These are phyloP conservation scores for Ciconia boyciana DNA, from an alignment of 2,113 vertebrate genomes.

Conservation along the genomic window DNA sequence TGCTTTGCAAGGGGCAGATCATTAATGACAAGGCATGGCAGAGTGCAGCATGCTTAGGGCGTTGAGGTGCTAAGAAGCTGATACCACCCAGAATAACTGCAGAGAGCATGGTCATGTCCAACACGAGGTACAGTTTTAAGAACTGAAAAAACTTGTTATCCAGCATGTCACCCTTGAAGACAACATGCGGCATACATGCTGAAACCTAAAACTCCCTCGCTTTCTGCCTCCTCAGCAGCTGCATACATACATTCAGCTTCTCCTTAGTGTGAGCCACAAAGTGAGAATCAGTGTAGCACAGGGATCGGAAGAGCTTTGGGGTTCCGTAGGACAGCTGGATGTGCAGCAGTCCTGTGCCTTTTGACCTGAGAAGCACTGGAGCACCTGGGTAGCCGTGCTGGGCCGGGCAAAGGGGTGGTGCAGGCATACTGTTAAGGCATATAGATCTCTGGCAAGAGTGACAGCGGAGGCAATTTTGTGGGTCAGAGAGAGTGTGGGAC, in stretches of 20 bases:
- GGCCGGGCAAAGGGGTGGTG: background rate
- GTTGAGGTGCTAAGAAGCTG: background rate
- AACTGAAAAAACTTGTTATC: background rate
- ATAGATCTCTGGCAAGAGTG: background rate
- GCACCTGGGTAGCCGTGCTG: background rate
- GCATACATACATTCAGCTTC: background rate
- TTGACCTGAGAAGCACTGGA: background rate
- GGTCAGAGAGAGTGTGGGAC: background rate
- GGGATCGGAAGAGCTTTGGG: background rate
- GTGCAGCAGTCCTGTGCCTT: background rate
- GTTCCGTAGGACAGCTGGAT: background rate
- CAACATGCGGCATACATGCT: too few relatives aligned
- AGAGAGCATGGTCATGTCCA: background rate
- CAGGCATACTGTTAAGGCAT: background rate
- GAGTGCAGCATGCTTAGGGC: background rate
- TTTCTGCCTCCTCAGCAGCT: background rate
- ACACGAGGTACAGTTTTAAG: background rate
- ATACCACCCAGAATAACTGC: background rate
- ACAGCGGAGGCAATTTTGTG: background rate
- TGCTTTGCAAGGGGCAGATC: background rate
- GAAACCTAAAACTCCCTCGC: background rate
- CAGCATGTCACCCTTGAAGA: background rate
- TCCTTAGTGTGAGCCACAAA: background rate
- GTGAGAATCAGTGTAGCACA: background rate
- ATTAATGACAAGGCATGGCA: background rate